phyloP scores from a whole-genome alignment of 1,140 invertebrate species.

The Pseudomyrmex flavicornis region DNA sequence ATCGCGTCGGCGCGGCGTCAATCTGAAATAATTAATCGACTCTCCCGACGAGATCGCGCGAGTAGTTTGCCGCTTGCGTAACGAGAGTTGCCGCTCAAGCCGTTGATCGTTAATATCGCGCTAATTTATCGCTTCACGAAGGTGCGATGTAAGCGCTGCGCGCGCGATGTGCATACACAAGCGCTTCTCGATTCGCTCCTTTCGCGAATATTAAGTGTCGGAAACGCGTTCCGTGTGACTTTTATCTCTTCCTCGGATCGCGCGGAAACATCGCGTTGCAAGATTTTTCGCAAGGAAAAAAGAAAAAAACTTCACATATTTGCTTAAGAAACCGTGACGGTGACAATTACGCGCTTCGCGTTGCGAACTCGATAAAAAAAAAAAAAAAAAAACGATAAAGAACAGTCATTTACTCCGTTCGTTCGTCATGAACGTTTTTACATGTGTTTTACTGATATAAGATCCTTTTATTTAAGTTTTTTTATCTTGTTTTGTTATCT shows the following conservation, averaged over 20 bases:
- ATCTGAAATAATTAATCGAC: slow-evolving; percentile 71
- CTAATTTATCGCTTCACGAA: slow-evolving; percentile 67
- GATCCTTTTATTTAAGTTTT: not conserved
- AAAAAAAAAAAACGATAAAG: not conserved
- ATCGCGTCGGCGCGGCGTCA: slow-evolving; percentile 58
- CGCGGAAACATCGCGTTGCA: slow-evolving; percentile 10
- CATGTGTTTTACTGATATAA: too few species aligned
- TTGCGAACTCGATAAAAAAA: slow-evolving; percentile 4
- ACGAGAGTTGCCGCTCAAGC: slow-evolving; percentile 59
- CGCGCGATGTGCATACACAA: not conserved
- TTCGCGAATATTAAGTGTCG: slow-evolving; percentile 42
- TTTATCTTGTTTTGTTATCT: slow-evolving; percentile 15
- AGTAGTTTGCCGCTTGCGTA: slow-evolving; percentile 53
- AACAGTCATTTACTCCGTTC: too few species aligned
- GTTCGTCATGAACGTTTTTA: too few species aligned
- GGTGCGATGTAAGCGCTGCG: slow-evolving; percentile 28
- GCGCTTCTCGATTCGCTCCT: slow-evolving; percentile 9
- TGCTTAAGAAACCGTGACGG: too few species aligned
- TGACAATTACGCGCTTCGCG: not conserved
- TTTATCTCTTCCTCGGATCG: slow-evolving; percentile 4
- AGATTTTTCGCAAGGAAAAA: not conserved
- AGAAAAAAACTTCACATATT: not conserved
- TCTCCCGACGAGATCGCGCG: not conserved
- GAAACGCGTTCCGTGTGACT: not conserved
- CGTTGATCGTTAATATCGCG: slow-evolving; percentile 64